Evolutionary conservation across 2,113 vertebrate genomes (phyloP), one percentile per base, ranked within the genome.

Genomic region (Lagenorhynchus albirostris): DNA sequence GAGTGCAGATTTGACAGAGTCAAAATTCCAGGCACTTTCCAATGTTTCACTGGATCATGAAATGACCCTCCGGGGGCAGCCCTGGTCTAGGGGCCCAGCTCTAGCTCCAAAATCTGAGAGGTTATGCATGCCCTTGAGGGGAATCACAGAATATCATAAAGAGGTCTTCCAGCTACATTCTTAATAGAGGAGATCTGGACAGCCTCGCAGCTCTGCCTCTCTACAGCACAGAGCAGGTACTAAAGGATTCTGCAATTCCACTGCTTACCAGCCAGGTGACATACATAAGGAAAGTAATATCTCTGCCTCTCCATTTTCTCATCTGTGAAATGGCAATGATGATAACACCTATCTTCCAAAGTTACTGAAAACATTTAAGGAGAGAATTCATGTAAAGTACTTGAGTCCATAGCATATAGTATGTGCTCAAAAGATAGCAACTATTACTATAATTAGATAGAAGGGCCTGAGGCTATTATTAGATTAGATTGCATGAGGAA

Each of bases 361-460:
- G 9, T 25, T 81, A 33, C 18, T 44, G 67, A 21, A 80, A 84
- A 44, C 36, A n/a, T 81, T 67, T 89, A 92, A 89, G 50, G 76
- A 91, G 76, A 89, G 63, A 79, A 90, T 93, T 91, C 60, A 31
- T 14, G 2, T 77, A 67, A 65, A 82, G n/a, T 65, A 47, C 10
- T 96, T 95, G 80, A 21, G 21, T 83, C 79, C 26, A 63, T 1
- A 70, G 86, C 6, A 44, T 62, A 63, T 60, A 71, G n/a, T 93
- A 89, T 58, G 29, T 74, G 65, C 77, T 92, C 71, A 95, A 91
- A 94, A 95, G 94, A 94, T 60, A 29, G 23, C 33, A 63, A 68
- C 53, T 55, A 23, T 80, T 67, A 33, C 23, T 73, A 31, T 77
- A 79, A 90, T 73, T 84, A 70, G 33, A 44, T 17, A 89, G 38